phyloP scores from a whole-genome alignment of 2,797 vertebrate species.

The Sphenodon punctatus region DNA sequence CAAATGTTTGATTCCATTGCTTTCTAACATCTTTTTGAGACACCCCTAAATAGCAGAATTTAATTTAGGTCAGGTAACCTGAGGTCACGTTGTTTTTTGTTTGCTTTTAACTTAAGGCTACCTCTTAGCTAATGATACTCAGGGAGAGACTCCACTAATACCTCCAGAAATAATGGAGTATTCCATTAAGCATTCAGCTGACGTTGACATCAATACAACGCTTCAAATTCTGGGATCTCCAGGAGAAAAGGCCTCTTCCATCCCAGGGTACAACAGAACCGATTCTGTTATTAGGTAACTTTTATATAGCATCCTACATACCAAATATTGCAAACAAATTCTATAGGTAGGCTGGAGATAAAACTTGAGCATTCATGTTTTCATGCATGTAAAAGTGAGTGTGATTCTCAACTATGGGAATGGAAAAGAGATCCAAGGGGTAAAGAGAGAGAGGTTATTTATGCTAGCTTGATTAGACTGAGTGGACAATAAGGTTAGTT shows the following conservation, averaged over 20 bases:
- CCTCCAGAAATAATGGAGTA: conserved; percentile 99
- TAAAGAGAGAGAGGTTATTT: no score
- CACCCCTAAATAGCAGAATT: conserved; percentile 29
- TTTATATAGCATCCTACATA: conserved; percentile 24
- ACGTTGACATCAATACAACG: conserved; percentile 98
- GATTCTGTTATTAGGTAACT: conserved; percentile 97
- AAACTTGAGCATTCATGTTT: background rate
- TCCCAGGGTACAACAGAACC: conserved; percentile 97
- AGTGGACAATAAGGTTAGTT: background rate
- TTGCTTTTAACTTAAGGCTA: conserved; percentile 81
- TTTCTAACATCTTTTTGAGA: conserved; percentile 1
- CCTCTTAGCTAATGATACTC: conserved; percentile 97
- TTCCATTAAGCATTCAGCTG: conserved; percentile 96
- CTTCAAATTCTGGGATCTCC: conserved; percentile 98
- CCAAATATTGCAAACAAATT: background rate
- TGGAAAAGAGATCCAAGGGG: background rate
- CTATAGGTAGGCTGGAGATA: background rate
- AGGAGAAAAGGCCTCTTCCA: conserved; percentile 97
- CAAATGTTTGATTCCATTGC: conserved; percentile 10
- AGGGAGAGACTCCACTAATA: conserved; percentile 97
- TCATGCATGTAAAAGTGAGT: background rate
- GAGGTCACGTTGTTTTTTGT: conserved; percentile 66
- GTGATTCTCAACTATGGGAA: background rate
- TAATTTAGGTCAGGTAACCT: conserved; percentile 57
- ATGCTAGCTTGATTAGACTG: no score